Evolutionary conservation across 2,113 vertebrate species (phyloP).

Genomic region (Australoheros scitulus): DNA sequence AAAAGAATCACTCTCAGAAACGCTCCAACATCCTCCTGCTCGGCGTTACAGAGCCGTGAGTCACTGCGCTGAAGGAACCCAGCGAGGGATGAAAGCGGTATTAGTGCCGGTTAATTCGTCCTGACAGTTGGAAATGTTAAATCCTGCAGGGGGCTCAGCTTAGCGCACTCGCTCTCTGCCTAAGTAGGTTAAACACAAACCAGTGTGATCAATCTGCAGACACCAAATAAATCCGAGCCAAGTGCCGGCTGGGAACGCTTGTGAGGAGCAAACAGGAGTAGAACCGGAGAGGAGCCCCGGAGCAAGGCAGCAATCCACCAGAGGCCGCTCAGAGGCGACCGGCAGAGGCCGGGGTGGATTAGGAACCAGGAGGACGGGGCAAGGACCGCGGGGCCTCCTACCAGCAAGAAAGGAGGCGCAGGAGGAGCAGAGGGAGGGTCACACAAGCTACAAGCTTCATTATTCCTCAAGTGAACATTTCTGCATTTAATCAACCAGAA

Average conservation of each 20-base stretch:
- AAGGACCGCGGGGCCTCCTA: not conserved
- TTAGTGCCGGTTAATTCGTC: slow-evolving; percentile 75
- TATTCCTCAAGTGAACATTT: slow-evolving; percentile 8
- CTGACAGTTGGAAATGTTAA: slow-evolving; percentile 77
- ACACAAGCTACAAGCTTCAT: not conserved
- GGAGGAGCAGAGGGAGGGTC: not conserved
- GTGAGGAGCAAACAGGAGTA: not conserved
- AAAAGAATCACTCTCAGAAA: slow-evolving; percentile 60
- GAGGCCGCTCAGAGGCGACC: not conserved
- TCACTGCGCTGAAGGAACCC: slow-evolving; percentile 63
- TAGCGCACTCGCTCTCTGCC: slow-evolving; percentile 59
- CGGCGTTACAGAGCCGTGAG: slow-evolving; percentile 62
- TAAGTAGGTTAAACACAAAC: slow-evolving; percentile 76
- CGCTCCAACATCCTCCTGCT: slow-evolving; percentile 57
- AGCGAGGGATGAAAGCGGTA: slow-evolving; percentile 72
- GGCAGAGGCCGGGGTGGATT: not conserved
- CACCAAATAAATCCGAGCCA: slow-evolving; percentile 53
- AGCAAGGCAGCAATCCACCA: slow-evolving; percentile 16
- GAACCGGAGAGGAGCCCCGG: not conserved
- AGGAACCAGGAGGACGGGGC: not conserved
- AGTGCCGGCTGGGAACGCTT: slow-evolving; percentile 29
- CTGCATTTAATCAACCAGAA: not conserved
- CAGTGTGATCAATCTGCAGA: slow-evolving; percentile 69
- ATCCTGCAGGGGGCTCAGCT: slow-evolving; percentile 76
- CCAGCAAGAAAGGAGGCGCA: not conserved